These are phyloP conservation scores for Raja brachyura DNA, from an alignment of 2,113 vertebrate species.

Conservation along the genomic window DNA sequence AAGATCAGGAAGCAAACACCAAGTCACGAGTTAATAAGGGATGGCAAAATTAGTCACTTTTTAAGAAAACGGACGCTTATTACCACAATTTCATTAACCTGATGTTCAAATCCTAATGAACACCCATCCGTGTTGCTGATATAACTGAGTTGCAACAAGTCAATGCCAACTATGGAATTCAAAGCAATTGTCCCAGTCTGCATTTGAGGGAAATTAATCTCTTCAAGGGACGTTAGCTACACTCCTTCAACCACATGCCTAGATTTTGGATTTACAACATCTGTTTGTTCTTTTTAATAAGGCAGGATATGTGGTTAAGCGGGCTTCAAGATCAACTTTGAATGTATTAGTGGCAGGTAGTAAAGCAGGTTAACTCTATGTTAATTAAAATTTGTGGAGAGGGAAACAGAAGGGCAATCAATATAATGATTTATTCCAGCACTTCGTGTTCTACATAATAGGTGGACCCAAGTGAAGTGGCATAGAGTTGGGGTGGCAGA, in stretches of 20 bases:
- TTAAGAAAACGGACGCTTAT: no score
- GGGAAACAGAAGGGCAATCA: no score
- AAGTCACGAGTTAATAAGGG: neutral
- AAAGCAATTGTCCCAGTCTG: neutral
- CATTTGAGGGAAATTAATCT: neutral
- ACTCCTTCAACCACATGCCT: neutral
- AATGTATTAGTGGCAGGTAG: neutral
- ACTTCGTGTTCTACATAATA: no score
- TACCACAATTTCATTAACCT: no score
- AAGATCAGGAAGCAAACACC: neutral
- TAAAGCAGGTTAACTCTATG: neutral
- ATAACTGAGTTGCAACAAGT: no score
- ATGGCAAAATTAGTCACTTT: neutral
- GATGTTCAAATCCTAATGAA: no score
- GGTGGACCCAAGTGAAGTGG: no score
- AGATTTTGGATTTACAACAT: no score
- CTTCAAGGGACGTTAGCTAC: neutral
- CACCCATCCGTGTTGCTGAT: no score
- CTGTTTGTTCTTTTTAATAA: no score
- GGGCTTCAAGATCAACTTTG: neutral
- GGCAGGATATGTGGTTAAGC: neutral
- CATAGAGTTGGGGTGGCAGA: no score
- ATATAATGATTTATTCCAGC: no score
- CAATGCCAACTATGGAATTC: neutral
- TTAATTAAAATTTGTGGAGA: neutral